Conservation (phyloP, 2,113 vertebrate species). For the Barnardius zonarius region DNA sequence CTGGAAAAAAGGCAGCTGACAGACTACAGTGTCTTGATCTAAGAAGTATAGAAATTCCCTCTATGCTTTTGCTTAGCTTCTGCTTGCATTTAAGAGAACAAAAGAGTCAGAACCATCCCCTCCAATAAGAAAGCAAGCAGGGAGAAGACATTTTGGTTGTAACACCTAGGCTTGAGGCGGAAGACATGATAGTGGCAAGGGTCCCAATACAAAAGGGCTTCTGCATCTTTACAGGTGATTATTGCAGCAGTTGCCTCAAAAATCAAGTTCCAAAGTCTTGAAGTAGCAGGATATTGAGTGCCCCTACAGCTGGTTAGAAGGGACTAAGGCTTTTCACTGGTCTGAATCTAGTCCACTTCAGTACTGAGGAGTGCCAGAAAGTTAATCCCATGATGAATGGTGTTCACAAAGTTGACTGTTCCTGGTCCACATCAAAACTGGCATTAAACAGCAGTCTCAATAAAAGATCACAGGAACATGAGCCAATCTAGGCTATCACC, state of each 20-base stretch:
- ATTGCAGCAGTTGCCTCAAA: neutral
- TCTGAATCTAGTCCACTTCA: neutral
- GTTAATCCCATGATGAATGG: constrained; percentile 53
- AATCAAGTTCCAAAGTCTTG: neutral
- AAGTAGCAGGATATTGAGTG: neutral
- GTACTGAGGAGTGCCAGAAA: neutral
- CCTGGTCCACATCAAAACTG: constrained; percentile 53
- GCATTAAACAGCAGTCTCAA: constrained; percentile 52
- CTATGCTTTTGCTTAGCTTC: neutral
- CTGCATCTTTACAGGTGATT: neutral
- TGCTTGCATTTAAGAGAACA: neutral
- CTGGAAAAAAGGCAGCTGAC: neutral
- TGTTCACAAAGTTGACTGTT: constrained; percentile 27
- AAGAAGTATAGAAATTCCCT: neutral
- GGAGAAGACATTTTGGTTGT: neutral
- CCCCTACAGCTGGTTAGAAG: neutral
- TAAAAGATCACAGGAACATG: constrained; percentile 55
- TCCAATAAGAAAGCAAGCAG: neutral
- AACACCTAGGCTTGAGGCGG: neutral
- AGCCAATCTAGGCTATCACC: constrained; percentile 19
- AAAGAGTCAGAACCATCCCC: neutral
- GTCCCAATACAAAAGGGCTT: neutral
- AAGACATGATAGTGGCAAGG: neutral
- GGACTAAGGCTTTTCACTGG: neutral
- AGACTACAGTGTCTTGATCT: neutral